Percentiles rank a stretch among this genome's conserved stretches.
These are phyloP conservation scores for Colinus virginianus DNA, from an alignment of 2,113 vertebrate species.

Conservation along the genomic window DNA sequence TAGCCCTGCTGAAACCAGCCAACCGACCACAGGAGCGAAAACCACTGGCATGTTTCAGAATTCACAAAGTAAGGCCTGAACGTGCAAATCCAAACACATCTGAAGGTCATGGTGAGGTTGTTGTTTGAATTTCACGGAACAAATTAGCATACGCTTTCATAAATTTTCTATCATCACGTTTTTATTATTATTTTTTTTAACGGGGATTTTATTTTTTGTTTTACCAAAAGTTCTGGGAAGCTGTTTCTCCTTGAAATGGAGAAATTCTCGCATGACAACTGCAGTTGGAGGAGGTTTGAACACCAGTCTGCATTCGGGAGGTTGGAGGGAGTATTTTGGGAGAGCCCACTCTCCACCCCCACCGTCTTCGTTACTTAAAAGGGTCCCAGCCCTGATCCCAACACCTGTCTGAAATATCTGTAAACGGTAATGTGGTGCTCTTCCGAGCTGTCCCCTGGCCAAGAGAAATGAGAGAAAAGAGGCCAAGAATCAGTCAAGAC, in stretches of 20 bases:
- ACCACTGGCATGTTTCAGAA: neutral
- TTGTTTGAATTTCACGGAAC: neutral
- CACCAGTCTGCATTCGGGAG: accelerated
- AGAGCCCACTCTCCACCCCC: neutral
- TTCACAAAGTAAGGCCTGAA: neutral
- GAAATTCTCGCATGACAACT: too few relatives aligned
- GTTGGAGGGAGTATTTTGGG: neutral
- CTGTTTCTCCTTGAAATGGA: neutral
- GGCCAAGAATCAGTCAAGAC: neutral
- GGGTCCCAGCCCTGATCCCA: neutral
- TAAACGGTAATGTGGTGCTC: neutral
- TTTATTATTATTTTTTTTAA: neutral
- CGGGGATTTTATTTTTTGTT: neutral
- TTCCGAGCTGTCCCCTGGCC: neutral
- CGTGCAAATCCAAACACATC: neutral
- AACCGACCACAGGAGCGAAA: neutral
- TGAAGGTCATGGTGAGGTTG: neutral
- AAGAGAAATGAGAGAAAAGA: neutral
- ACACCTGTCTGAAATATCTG: neutral
- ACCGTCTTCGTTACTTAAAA: neutral
- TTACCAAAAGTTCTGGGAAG: neutral
- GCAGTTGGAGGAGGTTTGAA: neutral
- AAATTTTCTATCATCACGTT: neutral
- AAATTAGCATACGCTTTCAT: neutral
- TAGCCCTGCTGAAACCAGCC: neutral